These are phyloP conservation scores for Willowsia nigromaculata DNA, from an alignment of 2,888 invertebrate species.

Conservation along the genomic window DNA sequence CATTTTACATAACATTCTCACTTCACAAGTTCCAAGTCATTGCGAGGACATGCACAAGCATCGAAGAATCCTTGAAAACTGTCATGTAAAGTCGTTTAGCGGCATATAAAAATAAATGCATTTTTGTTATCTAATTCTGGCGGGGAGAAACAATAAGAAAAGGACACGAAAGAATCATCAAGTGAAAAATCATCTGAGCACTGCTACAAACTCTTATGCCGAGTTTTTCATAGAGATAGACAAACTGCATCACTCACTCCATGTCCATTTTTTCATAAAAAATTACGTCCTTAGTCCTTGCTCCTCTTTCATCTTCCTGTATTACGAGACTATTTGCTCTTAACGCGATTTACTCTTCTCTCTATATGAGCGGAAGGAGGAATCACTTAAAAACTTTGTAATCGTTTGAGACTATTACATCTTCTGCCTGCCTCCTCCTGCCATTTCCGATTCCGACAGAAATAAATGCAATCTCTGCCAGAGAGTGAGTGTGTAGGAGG, in stretches of 20 bases:
- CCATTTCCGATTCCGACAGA: conserved; percentile 6
- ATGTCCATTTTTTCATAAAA: neutral
- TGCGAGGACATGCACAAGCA: neutral
- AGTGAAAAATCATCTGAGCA: neutral
- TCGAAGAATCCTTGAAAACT: neutral
- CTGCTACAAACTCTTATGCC: neutral
- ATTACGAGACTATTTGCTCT: neutral
- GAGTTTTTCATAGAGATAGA: neutral
- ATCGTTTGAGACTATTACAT: conserved; percentile 27
- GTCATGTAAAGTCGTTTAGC: neutral
- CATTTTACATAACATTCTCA: neutral
- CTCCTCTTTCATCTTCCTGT: neutral
- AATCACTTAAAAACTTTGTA: conserved; percentile 37
- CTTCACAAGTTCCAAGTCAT: neutral
- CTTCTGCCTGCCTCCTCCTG: neutral
- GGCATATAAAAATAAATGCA: neutral
- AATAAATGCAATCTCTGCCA: conserved; percentile 27
- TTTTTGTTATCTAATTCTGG: neutral
- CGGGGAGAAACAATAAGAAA: neutral
- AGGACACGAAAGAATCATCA: neutral
- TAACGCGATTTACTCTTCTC: neutral
- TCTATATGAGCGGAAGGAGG: neutral
- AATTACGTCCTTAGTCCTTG: neutral
- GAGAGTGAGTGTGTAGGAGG: neutral
- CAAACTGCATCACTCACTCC: neutral